Evolutionary conservation across 2,113 vertebrate species (phyloP), one percentile per base, ranked within the genome.

Genomic region (Oreocharis arfaki): DNA sequence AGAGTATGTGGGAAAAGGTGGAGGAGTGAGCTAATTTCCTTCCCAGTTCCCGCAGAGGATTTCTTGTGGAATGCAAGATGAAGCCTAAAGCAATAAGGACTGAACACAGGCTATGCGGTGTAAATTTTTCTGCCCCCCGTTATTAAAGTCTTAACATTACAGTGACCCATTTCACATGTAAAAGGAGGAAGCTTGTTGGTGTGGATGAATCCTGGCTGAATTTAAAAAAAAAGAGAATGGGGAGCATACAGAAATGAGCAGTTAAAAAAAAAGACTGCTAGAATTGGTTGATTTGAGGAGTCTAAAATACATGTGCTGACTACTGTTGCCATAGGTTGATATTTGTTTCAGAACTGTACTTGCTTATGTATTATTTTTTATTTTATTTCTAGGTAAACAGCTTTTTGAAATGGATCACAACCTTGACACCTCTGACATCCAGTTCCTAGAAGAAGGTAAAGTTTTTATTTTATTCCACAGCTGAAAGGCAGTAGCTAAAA

Each of bases 381-480:
- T 53, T 95, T 93, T 64, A 84, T 75, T 95, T 97, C 44, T 96
- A 99, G 99, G 99, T 86, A 99, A 99, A 97, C 99, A 99, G 87
- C 98, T 99, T 9, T 99, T 99, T 98, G 99, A 99, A 98, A 99
- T 76, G 83, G 99, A 99, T 98, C 99, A 99, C 97, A 99, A 99
- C 97, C 98, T 99, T 86, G 99, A 99, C 96, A 99, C 99, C 7
- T 99, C 99, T 49, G 99, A 99, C 88, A 99, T 99, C 77, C 99
- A 99, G 97, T 99, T 99, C 96, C 97, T 99, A 79, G 99, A 99
- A 95, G 99, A 99, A 70, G 98, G 99, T 99, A 98, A 97, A 76
- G n/a, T 86, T 76, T 81, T 24, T 57, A 13, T 67, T 84, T 71
- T 24, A 71, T 91, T 92, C n/a, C 19, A 50, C 84, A 78, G 2